phyloP scores from a whole-genome alignment of 2,113 vertebrate species.

The Pogonocichla stellata region DNA sequence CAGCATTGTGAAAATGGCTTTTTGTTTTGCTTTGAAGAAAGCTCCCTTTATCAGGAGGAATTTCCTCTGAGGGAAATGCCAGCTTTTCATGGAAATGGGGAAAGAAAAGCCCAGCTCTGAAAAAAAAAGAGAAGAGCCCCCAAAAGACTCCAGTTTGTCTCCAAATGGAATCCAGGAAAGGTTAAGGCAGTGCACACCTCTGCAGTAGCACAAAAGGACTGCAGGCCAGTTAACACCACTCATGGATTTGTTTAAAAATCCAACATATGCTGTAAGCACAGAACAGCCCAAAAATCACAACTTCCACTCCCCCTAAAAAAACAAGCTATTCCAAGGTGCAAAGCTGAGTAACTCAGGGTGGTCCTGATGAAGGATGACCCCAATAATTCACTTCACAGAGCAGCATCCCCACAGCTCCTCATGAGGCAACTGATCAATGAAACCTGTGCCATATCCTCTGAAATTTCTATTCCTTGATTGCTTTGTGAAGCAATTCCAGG shows the following conservation, averaged over 20 bases:
- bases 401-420: background rate
- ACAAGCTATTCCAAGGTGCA: background rate
- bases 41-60: background rate
- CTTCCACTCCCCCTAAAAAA: rapidly evolving
- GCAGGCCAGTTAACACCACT: background rate
- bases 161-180: background rate
- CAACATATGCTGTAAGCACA: background rate
- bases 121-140: background rate
- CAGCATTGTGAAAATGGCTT: background rate
- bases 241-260: background rate
- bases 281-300: background rate
- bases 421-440: background rate
- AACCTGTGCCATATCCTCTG: rapidly evolving
- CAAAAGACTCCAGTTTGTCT: background rate
- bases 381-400: rapidly evolving
- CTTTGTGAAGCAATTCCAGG: background rate
- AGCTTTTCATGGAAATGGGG: background rate
- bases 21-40: conserved; percentile 9
- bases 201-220: background rate
- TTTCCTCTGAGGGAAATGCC: background rate
- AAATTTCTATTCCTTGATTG: background rate
- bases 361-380: background rate
- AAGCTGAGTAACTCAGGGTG: rapidly evolving
- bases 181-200: background rate
- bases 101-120: background rate